Conservation (phyloP, 2,797 vertebrate genomes). For the Melanogrammus aeglefinus region DNA sequence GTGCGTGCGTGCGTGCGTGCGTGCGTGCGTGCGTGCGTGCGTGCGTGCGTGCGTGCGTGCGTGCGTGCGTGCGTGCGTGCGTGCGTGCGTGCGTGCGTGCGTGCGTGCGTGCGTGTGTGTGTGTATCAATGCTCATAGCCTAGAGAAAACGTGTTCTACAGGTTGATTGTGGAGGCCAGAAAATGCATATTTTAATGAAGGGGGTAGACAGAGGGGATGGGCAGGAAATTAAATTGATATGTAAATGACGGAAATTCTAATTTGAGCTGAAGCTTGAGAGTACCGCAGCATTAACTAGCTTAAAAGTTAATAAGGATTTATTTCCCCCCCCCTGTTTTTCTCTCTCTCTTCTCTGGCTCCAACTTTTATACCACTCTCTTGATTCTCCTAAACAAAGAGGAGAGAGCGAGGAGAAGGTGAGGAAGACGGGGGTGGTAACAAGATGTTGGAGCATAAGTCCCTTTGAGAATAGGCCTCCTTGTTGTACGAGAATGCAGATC, state of each 20-base stretch:
- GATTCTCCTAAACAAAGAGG: slow-evolving; percentile 20
- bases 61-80: slow-evolving; percentile 15
- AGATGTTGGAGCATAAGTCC: slow-evolving; percentile 12
- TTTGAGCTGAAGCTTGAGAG: slow-evolving; percentile 75
- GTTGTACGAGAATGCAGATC: slow-evolving; percentile 46
- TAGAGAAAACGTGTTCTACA: slow-evolving; percentile 56
- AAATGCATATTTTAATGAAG: slow-evolving; percentile 68
- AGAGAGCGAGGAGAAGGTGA: slow-evolving; percentile 51
- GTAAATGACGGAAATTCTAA: slow-evolving; percentile 76
- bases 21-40: slow-evolving; percentile 5
- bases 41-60: neutral
- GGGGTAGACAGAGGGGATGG: slow-evolving; percentile 43
- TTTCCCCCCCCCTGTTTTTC: neutral
- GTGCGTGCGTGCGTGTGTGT: neutral
- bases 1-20: slow-evolving; percentile 11
- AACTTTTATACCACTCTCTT: slow-evolving; percentile 27
- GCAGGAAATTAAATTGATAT: slow-evolving; percentile 79
- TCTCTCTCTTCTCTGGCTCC: neutral
- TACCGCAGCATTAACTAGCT: slow-evolving; percentile 72
- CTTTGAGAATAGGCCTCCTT: slow-evolving; percentile 57
- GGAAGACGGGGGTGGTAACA: slow-evolving; percentile 52
- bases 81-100: slow-evolving; percentile 13
- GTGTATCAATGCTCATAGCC: slow-evolving; percentile 23
- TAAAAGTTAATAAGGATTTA: slow-evolving; percentile 71
- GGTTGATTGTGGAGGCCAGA: slow-evolving; percentile 59